These are phyloP conservation scores for Nycteola revayana DNA, from an alignment of 2,888 invertebrate species.

Conservation along the genomic window DNA sequence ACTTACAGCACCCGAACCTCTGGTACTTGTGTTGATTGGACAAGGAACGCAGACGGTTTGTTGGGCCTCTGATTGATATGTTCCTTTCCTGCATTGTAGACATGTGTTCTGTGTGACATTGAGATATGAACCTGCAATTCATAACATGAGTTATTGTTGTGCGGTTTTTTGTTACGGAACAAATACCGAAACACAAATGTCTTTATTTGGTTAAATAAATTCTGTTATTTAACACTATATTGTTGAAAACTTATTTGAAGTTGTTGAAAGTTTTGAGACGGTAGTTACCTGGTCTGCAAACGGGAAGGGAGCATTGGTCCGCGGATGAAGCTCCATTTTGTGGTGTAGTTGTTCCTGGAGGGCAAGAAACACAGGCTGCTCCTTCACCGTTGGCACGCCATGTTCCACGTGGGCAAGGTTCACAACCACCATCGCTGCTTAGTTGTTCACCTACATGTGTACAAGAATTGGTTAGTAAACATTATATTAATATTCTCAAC, in stretches of 20 bases:
- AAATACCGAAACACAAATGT: too few species aligned
- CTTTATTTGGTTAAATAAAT: too few species aligned
- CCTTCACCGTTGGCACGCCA: slow-evolving; percentile 93
- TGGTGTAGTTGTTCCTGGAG: slow-evolving; percentile 94
- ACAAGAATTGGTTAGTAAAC: not conserved
- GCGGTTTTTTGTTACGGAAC: too few species aligned
- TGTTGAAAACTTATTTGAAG: too few species aligned
- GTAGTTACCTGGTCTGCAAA: slow-evolving; percentile 86
- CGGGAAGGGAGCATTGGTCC: slow-evolving; percentile 96
- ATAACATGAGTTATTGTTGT: too few species aligned
- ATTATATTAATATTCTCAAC: too few species aligned
- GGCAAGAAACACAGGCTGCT: slow-evolving; percentile 93
- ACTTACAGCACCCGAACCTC: slow-evolving; percentile 90
- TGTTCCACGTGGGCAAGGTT: slow-evolving; percentile 94
- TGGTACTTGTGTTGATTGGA: slow-evolving; percentile 95
- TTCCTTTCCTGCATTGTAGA: slow-evolving; percentile 93
- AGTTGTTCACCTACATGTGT: slow-evolving; percentile 86
- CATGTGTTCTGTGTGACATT: slow-evolving; percentile 94
- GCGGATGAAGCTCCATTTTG: slow-evolving; percentile 90
- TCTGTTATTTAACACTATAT: too few species aligned
- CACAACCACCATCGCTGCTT: slow-evolving; percentile 94
- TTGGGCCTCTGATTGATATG: slow-evolving; percentile 94
- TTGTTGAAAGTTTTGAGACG: too few species aligned
- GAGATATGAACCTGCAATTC: slow-evolving; percentile 87
- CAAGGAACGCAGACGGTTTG: slow-evolving; percentile 93